Evolutionary conservation across 2,797 vertebrate species (phyloP), one percentile per base, ranked within the genome.

Genomic region (Heliangelus exortis): DNA sequence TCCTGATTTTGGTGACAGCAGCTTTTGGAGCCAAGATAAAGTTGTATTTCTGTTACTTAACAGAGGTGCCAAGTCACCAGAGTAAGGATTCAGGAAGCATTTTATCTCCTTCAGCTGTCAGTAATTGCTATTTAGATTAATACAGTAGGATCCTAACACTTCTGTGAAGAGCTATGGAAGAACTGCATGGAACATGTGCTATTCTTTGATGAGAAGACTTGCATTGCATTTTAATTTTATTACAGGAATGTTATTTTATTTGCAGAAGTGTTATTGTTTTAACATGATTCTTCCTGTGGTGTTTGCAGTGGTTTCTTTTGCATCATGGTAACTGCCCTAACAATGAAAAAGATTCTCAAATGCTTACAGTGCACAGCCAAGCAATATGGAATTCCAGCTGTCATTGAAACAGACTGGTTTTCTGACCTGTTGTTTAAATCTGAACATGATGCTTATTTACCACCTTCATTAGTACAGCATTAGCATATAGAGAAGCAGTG

Each of bases 361-460:
- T 55, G 62, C 63, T 86, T 92, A 79, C 29, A 69, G 69, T 79
- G 36, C 67, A 53, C 51, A 89, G 43, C 19, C 63, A 94, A 90
- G 66, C 55, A 90, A 25, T 50, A 18, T 78, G n/a, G 73, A 88
- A 71, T 59, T 76, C 66, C 48, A 79, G 53, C 54, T 87, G 73
- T 84, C 55, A 76, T 53, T 66, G 71, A 91, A 90, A 72, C 69
- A 91, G 78, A 53, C 22, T 85, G 57, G 20, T 87, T 84, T 82
- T 87, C 71, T 95, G 92, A 94, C 91, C 90, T 94, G 81, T 95
- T 94, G 82, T 93, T 95, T 91, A 79, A 78, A 2, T 86, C 63
- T 84, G 84, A 95, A 79, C 63, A 53, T 73, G 69, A 65, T 90
- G 86, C 86, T 96, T 96, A 95, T 92, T 96, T 95, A 74, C 88